These are phyloP conservation scores for Parapsyche elsis DNA, from an alignment of 1,140 invertebrate species.

Conservation along the genomic window DNA sequence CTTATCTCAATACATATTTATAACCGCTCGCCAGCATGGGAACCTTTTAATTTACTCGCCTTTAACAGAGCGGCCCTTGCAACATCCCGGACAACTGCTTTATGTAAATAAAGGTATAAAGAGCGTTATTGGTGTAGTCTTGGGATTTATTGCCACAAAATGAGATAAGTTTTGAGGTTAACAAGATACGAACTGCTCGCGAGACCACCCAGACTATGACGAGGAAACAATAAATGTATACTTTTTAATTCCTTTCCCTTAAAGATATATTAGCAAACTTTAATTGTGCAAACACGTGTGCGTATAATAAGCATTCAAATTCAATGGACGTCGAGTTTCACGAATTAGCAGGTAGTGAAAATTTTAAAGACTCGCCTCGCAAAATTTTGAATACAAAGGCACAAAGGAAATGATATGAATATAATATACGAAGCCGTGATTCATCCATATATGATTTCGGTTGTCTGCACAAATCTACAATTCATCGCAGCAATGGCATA, in stretches of 20 bases:
- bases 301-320: neutral
- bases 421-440: neutral
- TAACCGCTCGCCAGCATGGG: neutral
- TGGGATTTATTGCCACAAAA: slow-evolving; percentile 42
- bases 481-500: too few relatives aligned
- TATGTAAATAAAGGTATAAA: slow-evolving; percentile 44
- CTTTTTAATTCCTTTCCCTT: neutral
- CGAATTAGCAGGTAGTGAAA: slow-evolving; percentile 14
- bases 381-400: slow-evolving; percentile 14
- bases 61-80: neutral
- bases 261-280: neutral
- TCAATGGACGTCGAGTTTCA: neutral
- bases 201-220: slow-evolving; percentile 33
- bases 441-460: neutral
- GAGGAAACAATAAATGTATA: neutral
- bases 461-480: too few relatives aligned
- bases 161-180: slow-evolving; percentile 44
- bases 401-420: neutral
- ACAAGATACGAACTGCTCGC: slow-evolving; percentile 36
- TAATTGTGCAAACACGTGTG: neutral
- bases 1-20: neutral
- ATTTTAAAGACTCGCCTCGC: neutral
- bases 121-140: slow-evolving; percentile 39
- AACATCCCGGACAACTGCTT: slow-evolving; percentile 23
- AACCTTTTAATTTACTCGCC: slow-evolving; percentile 19